A percentile compares a stretch with the other conserved stretches of the same genome.
phyloP scores from a whole-genome alignment of 2,797 vertebrate genomes.

The Babyrousa celebensis region DNA sequence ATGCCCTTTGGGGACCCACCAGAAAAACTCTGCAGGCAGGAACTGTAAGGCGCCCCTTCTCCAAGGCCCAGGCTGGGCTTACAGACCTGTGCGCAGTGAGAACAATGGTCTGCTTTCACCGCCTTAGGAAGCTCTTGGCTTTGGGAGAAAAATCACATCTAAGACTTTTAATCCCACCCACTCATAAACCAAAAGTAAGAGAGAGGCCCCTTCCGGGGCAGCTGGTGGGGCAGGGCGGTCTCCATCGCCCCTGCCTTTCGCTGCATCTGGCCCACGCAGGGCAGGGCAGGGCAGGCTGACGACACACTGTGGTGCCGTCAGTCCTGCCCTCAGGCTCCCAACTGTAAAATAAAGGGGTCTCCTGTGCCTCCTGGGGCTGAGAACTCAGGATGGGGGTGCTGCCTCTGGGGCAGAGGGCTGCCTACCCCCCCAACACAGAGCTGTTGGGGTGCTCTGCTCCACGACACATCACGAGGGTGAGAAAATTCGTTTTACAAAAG shows the following conservation, averaged over 20 bases:
- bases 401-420: background rate
- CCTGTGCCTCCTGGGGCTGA: background rate
- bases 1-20: background rate
- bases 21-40: too few relatives aligned
- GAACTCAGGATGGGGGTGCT: background rate
- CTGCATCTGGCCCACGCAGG: background rate
- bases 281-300: background rate
- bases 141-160: background rate
- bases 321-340: background rate
- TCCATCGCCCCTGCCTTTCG: background rate
- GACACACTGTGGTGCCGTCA: background rate
- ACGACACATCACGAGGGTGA: background rate
- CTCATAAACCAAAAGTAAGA: background rate
- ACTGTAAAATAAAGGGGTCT: background rate
- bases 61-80: too few relatives aligned
- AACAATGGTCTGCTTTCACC: background rate
- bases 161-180: background rate
- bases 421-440: too few relatives aligned
- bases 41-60: background rate
- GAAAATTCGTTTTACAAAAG: background rate
- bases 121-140: background rate
- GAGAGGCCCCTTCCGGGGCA: background rate
- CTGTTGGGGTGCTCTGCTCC: background rate
- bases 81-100: background rate
- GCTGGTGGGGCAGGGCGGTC: background rate